Percentiles rank a stretch among this genome's conserved stretches.
These are phyloP conservation scores for cattle (Bos taurus) DNA, from an alignment of 2,113 vertebrate species.

Conservation along the genomic window DNA sequence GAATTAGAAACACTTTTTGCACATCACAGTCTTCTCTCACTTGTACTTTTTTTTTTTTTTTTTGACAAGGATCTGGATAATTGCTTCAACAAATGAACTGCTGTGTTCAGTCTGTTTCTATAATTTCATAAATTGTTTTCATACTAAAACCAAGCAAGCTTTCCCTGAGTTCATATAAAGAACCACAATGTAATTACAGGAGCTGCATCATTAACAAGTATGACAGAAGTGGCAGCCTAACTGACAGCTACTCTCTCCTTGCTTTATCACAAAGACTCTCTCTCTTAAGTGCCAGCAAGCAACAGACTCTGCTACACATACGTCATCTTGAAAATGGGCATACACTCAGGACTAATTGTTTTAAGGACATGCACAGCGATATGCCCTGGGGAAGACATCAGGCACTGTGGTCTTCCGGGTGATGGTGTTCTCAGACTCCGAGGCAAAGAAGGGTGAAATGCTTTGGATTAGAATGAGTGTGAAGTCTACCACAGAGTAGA, in stretches of 20 bases:
- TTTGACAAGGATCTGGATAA: conserved; percentile 86
- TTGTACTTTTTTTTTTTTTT: conserved; percentile 60
- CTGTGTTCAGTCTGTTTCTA: conserved; percentile 84
- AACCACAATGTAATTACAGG: conserved; percentile 86
- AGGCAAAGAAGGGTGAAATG: neutral
- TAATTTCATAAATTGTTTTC: conserved; percentile 88
- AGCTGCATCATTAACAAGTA: conserved; percentile 88
- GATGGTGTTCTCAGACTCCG: neutral
- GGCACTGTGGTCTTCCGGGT: neutral
- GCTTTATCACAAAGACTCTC: conserved; percentile 85
- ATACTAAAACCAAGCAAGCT: conserved; percentile 81
- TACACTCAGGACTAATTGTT: neutral
- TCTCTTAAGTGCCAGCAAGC: conserved; percentile 75
- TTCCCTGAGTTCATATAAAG: conserved; percentile 89
- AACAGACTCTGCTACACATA: conserved; percentile 35
- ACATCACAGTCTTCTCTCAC: conserved; percentile 77
- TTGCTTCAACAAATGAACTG: conserved; percentile 86
- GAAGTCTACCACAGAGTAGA: neutral
- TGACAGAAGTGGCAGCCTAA: conserved; percentile 86
- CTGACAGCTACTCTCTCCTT: conserved; percentile 88
- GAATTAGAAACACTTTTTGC: conserved; percentile 85
- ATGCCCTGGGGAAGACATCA: neutral
- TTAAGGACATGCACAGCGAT: neutral
- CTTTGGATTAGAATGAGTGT: neutral
- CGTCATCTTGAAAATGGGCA: conserved; percentile 56